Percentiles rank a stretch among this genome's conserved stretches.
Conservation (phyloP, 2,113 vertebrate species). For the Tychaedon coryphoeus region DNA sequence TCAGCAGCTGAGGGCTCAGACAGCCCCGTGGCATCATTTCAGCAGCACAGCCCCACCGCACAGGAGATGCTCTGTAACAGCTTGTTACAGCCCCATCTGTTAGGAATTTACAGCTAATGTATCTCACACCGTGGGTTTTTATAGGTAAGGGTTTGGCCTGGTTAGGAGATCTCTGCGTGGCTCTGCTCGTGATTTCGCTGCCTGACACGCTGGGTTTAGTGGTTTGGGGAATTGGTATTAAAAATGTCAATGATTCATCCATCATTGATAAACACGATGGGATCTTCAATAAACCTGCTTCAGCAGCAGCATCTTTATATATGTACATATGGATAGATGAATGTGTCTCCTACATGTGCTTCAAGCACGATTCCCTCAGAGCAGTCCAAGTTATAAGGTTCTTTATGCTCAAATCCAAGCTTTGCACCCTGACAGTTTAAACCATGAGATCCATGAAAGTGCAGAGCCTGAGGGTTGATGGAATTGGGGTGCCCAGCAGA, state of each 20-base stretch:
- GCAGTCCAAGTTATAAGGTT: neutral
- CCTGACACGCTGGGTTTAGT: neutral
- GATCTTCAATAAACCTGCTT: neutral
- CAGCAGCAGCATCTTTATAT: neutral
- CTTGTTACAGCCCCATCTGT: constrained; percentile 46
- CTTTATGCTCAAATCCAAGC: neutral
- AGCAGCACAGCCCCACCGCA: neutral
- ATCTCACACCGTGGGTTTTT: neutral
- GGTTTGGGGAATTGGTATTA: neutral
- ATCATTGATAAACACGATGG: neutral
- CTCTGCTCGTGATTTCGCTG: neutral
- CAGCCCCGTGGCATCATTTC: neutral
- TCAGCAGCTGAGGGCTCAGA: neutral
- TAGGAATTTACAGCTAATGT: constrained; percentile 5
- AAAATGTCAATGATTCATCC: neutral
- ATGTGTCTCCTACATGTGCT: neutral
- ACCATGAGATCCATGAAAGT: neutral
- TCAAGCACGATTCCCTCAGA: neutral
- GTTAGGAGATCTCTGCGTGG: neutral
- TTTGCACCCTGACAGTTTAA: neutral
- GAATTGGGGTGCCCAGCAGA: neutral
- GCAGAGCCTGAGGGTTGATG: neutral
- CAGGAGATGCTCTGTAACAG: constrained; percentile 43
- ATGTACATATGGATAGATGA: neutral
- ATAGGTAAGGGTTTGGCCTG: neutral